These are phyloP conservation scores for Scyliorhinus canicula DNA, from an alignment of 2,797 vertebrate species.

Conservation along the genomic window DNA sequence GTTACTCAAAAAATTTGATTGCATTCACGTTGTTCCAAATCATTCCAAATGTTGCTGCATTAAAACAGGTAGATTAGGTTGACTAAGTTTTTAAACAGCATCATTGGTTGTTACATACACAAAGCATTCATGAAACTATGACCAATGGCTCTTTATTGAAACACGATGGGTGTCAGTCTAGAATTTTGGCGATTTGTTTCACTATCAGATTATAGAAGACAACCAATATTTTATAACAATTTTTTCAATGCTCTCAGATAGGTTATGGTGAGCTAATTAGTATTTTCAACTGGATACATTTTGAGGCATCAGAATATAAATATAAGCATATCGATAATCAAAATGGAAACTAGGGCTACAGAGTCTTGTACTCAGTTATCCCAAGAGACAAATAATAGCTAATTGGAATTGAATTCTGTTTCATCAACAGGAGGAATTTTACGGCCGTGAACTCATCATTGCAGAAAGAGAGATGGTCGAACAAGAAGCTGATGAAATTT, in stretches of 20 bases:
- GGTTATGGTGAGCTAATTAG: too few species aligned
- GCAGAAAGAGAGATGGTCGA: constrained; percentile 89
- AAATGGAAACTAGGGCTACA: not conserved
- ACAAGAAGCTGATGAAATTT: constrained; percentile 78
- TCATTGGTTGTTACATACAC: not conserved
- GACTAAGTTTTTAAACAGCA: not conserved
- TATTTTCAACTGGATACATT: not conserved
- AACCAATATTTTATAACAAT: not conserved
- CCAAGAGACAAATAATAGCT: not conserved
- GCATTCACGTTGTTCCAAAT: not conserved
- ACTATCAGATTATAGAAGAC: not conserved
- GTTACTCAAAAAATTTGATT: not conserved
- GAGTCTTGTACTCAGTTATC: not conserved
- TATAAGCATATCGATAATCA: not conserved
- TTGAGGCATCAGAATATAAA: not conserved
- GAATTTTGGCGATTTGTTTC: not conserved
- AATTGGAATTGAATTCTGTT: not conserved
- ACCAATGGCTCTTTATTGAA: not conserved
- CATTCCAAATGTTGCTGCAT: not conserved
- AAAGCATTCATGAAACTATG: not conserved
- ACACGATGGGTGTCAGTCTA: not conserved
- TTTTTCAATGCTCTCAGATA: not conserved
- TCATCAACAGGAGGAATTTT: constrained; percentile 77
- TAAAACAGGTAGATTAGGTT: not conserved
- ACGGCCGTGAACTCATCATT: constrained; percentile 79